Evolutionary conservation across 1,140 invertebrate genomes (phyloP), one percentile per base, ranked within the genome.

Genomic region (Lethrus apterus): DNA sequence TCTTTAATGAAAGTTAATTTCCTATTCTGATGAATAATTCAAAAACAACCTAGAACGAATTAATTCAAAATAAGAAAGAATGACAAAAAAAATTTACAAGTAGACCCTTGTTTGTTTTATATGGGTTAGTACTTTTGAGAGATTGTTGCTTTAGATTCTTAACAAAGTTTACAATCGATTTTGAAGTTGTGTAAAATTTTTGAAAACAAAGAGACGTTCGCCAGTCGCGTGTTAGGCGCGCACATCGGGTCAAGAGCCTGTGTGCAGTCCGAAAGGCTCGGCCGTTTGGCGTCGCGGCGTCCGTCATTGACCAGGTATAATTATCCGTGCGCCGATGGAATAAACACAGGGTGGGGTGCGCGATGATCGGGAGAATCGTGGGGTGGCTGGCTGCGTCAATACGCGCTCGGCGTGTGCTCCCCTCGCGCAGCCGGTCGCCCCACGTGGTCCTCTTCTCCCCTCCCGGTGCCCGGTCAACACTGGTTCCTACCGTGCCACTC

Each of bases 231-330:
- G 19, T 34, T 36, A 19, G 20, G 32, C 20, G 32, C 33, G 36
- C 23, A 26, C 9, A 9, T 33, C 46, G 46, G 46, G 46, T 48
- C 46, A 36, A 48, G 36, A 30, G 46, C 46, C 46, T 33, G 18
- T 11, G 24, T 13, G 35, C 34, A 40, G 46, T 4, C n/a, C 34
- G 26, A 15, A 17, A 32, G 23, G 19, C 44, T 33, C 11, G 32
- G 13, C 23, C 10, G 30, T 20, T 18, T 21, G 36, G 21, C 30
- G 29, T 31, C 30, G 17, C 46, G 38, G 26, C 36, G 29, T n/a
- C 34, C 46, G 35, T 42, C 46, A 48, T 48, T 48, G 46, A 48
- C 46, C 46, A 48, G 46, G 46, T 48, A 48, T 48, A 48, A 48
- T 48, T 48, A 48, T 48, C 46, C 29, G 36, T 29, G 46, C 36